Evolutionary conservation across 2,797 vertebrate species (phyloP), one percentile per base, ranked within the genome.

Genomic region (Brachymystax lenok): DNA sequence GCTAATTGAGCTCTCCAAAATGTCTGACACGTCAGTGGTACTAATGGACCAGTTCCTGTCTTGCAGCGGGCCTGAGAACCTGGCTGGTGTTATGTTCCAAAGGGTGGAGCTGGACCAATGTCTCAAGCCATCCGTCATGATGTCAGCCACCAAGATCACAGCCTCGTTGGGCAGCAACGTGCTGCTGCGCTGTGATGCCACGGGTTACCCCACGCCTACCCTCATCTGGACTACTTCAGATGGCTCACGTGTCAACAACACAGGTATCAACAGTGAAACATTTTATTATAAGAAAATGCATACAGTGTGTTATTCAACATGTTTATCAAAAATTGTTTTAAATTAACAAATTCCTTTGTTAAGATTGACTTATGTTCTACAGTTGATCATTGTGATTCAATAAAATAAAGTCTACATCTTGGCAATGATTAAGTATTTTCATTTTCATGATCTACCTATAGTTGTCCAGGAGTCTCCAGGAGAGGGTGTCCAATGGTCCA

Each of bases 391-490:
- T 63, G 8, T 63, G 10, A 12, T 46, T 46, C 40, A 46, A 3
- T 13, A 46, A 46, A 12, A 46, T 71, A 30, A 56, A 56, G 6
- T 16, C 27, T n/a, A 19, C 6, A 30, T 30, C 17, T 28, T 54
- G 51, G 7, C 13, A 6, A 14, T 52, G 5, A 19, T 14, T 33
- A 33, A 67, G 5, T 67, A 1, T 67, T 19, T 13, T 24, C 24
- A 27, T 71, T 13, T 51, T 13, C 24, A 71, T 30, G 24, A 82
- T 3, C 75, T 80, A 46, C 8, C 40, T 83, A 66, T 67, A 99
- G 98, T 96, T 81, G 95, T 99, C 80, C 96, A 99, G 86, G 97
- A 99, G 84, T 97, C 97, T 79, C 98, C 98, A 46, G 93, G 91
- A 67, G 96, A 98, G 8, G 98, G 98, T 40, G 90, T 96, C 77